Evolutionary conservation across 1,140 invertebrate genomes (phyloP).

Genomic region (Piezodorus guildinii): DNA sequence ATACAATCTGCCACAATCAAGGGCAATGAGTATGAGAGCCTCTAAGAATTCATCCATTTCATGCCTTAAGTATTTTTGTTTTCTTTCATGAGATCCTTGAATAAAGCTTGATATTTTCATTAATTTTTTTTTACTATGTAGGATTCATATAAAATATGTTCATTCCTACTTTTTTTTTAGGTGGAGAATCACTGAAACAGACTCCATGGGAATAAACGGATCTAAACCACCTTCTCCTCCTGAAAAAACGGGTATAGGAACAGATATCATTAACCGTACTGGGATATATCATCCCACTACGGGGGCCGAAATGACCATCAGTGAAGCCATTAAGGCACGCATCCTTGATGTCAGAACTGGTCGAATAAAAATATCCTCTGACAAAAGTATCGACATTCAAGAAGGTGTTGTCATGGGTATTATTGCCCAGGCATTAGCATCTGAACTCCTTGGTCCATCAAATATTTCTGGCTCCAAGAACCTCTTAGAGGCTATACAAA

Average conservation of each 20-base stretch:
- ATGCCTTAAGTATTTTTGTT: too few relatives aligned
- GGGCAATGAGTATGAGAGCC: too few relatives aligned
- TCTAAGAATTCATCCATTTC: too few relatives aligned
- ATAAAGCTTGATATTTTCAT: too few relatives aligned
- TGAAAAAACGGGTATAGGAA: constrained; percentile 37
- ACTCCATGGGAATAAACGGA: constrained; percentile 9
- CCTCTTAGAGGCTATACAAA: constrained; percentile 76
- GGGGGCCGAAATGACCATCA: constrained; percentile 65
- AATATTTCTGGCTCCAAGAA: constrained; percentile 58
- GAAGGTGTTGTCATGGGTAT: constrained; percentile 66
- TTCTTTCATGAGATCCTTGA: too few relatives aligned
- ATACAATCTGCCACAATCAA: too few relatives aligned
- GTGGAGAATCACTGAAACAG: not conserved
- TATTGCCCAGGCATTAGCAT: constrained; percentile 59
- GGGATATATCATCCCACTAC: constrained; percentile 80
- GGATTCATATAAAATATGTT: too few relatives aligned
- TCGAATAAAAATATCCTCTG: constrained; percentile 43
- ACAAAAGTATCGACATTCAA: constrained; percentile 55
- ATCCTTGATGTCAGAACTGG: constrained; percentile 71
- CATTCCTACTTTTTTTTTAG: constrained; percentile 2
- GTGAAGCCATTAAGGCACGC: constrained; percentile 67
- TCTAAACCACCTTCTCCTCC: not conserved
- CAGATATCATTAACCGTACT: constrained; percentile 57
- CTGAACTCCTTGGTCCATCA: constrained; percentile 61
- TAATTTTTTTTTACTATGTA: too few relatives aligned